phyloP scores from a whole-genome alignment of 1,140 invertebrate genomes.

The Amphibalanus amphitrite region DNA sequence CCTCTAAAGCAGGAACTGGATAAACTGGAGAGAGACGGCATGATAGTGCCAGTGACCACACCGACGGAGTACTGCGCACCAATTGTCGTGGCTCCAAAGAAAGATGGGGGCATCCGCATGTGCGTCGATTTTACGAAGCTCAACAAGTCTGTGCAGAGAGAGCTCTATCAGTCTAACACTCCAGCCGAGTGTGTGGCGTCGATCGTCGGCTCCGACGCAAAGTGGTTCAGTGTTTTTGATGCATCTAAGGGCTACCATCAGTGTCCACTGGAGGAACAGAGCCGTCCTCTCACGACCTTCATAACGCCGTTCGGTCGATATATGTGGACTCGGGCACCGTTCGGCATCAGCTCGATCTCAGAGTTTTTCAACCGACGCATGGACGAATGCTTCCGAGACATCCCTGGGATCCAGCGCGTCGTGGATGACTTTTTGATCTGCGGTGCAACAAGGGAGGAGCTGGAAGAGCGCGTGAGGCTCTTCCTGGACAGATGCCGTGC shows the following conservation, averaged over 20 bases:
- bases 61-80: too few relatives aligned
- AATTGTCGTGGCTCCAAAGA: too few relatives aligned
- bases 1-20: too few relatives aligned
- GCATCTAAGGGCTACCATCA: constrained; percentile 16
- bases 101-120: too few relatives aligned
- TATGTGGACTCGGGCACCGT: constrained; percentile 13
- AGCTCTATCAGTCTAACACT: too few relatives aligned
- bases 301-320: constrained; percentile 18
- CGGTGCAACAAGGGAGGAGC: constrained; percentile 4
- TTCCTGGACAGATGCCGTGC: background rate
- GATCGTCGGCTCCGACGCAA: constrained; percentile 5
- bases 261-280: constrained; percentile 14
- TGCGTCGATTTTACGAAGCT: too few relatives aligned
- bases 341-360: constrained; percentile 13
- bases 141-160: too few relatives aligned
- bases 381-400: constrained; percentile 12
- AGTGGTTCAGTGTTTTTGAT: constrained; percentile 14
- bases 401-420: constrained; percentile 6
- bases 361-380: constrained; percentile 16
- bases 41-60: too few relatives aligned
- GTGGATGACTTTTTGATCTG: constrained; percentile 9
- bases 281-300: constrained; percentile 17
- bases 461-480: background rate
- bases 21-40: too few relatives aligned
- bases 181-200: too few relatives aligned